Conservation (phyloP, 2,113 vertebrate species). For the Caranx melampygus region DNA sequence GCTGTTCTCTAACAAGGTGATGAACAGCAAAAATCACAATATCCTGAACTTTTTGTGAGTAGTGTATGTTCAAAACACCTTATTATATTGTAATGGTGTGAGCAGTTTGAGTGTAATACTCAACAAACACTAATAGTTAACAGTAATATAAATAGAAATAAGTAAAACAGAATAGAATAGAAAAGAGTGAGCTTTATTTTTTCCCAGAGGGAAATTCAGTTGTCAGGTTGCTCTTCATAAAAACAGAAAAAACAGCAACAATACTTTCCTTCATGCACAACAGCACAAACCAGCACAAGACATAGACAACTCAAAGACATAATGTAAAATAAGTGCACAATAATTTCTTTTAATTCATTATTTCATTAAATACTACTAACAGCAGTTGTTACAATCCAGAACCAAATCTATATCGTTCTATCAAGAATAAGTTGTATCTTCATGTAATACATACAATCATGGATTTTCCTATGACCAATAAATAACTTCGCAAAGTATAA, state of each 20-base stretch:
- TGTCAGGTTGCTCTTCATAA: too few relatives aligned
- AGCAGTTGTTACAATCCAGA: not conserved
- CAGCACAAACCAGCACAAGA: too few relatives aligned
- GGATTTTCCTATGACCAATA: constrained; percentile 40
- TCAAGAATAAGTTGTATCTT: constrained; percentile 4
- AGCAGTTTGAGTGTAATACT: not conserved
- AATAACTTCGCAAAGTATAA: constrained; percentile 63
- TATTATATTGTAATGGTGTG: not conserved
- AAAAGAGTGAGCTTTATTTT: too few relatives aligned
- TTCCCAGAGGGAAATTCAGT: too few relatives aligned
- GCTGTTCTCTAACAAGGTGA: too few relatives aligned
- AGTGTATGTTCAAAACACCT: not conserved
- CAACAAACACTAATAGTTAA: constrained; percentile 1
- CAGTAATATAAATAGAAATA: not conserved
- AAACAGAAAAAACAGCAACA: too few relatives aligned
- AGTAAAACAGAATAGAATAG: too few relatives aligned
- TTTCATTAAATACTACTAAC: not conserved
- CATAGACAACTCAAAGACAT: too few relatives aligned
- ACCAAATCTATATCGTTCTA: not conserved
- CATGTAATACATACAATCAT: not conserved
- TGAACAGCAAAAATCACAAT: too few relatives aligned
- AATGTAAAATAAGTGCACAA: too few relatives aligned
- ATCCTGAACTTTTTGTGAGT: not conserved
- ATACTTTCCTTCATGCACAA: too few relatives aligned
- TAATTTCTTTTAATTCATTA: not conserved